Evolutionary conservation across 2,113 vertebrate genomes (phyloP), one percentile per base, ranked within the genome.

Genomic region (Syngnathus typhle): DNA sequence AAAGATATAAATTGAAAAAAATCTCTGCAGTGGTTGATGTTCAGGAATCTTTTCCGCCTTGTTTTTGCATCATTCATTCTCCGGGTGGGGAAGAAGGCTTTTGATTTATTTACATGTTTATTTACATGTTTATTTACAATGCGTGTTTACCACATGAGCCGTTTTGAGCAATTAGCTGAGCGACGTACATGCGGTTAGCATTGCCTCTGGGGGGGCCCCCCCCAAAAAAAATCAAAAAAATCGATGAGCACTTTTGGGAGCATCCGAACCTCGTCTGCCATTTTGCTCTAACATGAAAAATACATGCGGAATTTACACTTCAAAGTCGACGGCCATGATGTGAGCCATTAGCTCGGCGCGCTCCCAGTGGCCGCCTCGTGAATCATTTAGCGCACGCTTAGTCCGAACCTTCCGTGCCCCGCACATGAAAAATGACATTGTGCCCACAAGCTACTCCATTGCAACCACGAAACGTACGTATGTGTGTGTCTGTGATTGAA

Each of bases 21-120:
- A 92, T 93, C 93, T 94, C 92, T 95, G 94, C 94, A 94, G 19
- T 6, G 59, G 19, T 6, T 60, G 92, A 95, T 95, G 94, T 93
- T 92, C 94, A 95, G 94, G 92, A 96, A 97, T 96, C 92, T 98
- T 94, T 93, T 94, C 92, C 37, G 93, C 92, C 93, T 95, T 95
- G 94, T 96, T 96, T 95, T 95, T 95, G 59, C 93, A 97, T 98
- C 94, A 95, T 96, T 98, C 94, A 98, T 96, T 96, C 93, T 94
- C 39, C 0, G n/a, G 19, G 19, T 21, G 55, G 58, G 92, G 91
- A 87, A 88, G 87, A 89, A 90, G 91, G 91, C 82, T 91, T 81
- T 80, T 84, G 91, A 94, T 94, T 95, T 94, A 58, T 58, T 58
- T 58, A 58, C 55, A 15, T 58, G 55, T 94, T 95, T 94, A 58